These are phyloP conservation scores for Drosophila glabriapex DNA, from an alignment of 2,888 invertebrate genomes.

Conservation along the genomic window DNA sequence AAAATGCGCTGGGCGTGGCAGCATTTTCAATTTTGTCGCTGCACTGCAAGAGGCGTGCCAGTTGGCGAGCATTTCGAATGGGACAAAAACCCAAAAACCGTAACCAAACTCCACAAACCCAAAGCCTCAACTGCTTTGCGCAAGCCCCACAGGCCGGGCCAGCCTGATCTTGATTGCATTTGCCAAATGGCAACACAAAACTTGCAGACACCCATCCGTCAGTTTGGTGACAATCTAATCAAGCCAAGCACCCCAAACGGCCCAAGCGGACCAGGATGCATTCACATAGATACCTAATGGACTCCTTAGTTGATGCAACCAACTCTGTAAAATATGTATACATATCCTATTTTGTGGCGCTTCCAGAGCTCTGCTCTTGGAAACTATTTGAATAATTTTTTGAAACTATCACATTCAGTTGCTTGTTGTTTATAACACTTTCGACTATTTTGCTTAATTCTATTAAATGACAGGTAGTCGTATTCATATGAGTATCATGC, in stretches of 20 bases:
- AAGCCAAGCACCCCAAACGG: constrained; percentile 41
- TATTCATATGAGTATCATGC: background rate
- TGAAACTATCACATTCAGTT: background rate
- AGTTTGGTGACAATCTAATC: constrained; percentile 72
- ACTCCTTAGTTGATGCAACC: background rate
- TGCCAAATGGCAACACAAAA: constrained; percentile 70
- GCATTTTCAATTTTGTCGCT: constrained; percentile 70
- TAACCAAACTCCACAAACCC: constrained; percentile 26
- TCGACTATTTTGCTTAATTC: background rate
- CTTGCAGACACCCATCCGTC: constrained; percentile 54
- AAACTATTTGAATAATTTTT: constrained; percentile 27
- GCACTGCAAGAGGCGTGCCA: constrained; percentile 50
- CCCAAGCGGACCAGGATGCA: background rate
- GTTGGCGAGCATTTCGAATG: constrained; percentile 13
- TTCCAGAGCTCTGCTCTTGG: background rate
- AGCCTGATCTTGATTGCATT: constrained; percentile 77
- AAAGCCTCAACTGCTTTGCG: constrained; percentile 4
- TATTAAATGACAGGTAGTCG: background rate
- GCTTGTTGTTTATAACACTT: background rate
- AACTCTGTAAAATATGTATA: background rate
- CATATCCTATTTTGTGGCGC: background rate
- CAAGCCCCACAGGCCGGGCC: constrained; percentile 4
- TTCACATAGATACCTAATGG: constrained; percentile 7
- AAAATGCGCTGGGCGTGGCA: constrained; percentile 44
- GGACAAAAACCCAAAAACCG: constrained; percentile 20